phyloP scores from a whole-genome alignment of 2,888 invertebrate species.

The Ichneumoninae sp. region DNA sequence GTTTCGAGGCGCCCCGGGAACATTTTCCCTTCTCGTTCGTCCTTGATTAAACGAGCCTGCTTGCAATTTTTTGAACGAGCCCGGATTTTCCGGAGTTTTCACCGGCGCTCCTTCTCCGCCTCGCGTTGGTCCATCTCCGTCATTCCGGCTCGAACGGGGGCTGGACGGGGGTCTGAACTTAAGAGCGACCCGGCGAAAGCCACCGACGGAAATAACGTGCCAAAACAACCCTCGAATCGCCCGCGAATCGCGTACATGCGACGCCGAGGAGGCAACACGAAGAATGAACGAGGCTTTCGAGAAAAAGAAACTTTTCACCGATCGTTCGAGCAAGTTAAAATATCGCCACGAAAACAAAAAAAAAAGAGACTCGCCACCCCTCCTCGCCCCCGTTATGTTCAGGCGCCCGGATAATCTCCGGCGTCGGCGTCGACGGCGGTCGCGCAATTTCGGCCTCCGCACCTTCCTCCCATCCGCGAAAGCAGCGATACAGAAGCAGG shows the following conservation, averaged over 20 bases:
- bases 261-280: conserved; percentile 15
- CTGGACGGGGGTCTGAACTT: not conserved
- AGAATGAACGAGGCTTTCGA: conserved; percentile 30
- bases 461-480: conserved; percentile 44
- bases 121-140: conserved; percentile 6
- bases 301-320: conserved; percentile 54
- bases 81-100: conserved; percentile 54
- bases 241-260: not conserved
- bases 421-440: conserved; percentile 59
- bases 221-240: conserved; percentile 30
- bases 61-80: conserved; percentile 67
- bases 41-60: conserved; percentile 77
- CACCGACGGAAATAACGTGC: conserved; percentile 31
- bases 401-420: conserved; percentile 78
- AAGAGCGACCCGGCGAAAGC: conserved; percentile 18
- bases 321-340: conserved; percentile 52
- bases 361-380: not conserved
- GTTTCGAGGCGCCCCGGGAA: conserved; percentile 62
- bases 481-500: conserved; percentile 41
- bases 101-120: not conserved
- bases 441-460: conserved; percentile 70
- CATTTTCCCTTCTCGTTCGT: conserved; percentile 71
- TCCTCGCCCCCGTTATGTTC: conserved; percentile 71
- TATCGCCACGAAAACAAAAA: conserved; percentile 38
- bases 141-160: not conserved